Base-by-base conservation (phyloP, 2,888 invertebrate species). In the Diadegma fenestrale region DNA sequence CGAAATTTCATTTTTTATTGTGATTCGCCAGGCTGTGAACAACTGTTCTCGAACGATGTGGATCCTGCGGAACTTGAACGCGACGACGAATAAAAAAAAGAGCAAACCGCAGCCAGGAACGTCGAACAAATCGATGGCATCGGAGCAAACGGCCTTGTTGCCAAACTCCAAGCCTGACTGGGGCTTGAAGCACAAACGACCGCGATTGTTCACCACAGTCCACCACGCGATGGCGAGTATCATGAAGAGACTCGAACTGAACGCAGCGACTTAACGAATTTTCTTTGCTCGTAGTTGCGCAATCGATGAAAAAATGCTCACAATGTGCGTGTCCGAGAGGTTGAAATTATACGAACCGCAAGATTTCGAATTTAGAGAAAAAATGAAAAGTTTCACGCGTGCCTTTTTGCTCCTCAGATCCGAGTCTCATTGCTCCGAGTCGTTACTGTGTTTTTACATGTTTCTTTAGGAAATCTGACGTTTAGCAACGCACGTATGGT, bases 121-220 rank as follows among this genome's bases (percentile, higher is more conserved):
- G 61, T 19, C 69, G 1, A 82, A 85, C 30, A 85, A 80, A 61
- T 80, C 80, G 33, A 66, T 45, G 58, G 48, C 37, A 14, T 45
- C 37, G 43, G 80, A 73, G n/a, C 80, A 77, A 81, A 75, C 64
- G 7, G 85, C 88, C 7, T 43, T 33, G 17, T 73, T 91, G 72
- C 92, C 71, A 19, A 90, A 89, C 86, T 76, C 86, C 4, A 91
- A 90, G 69, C 90, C 92, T 26, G 89, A 91, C 76, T 91, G 89
- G 90, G 90, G 89, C 61, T 54, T 91, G 14, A 87, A 51, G 30
- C 88, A 86, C 22, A 88, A 85, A 63, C 86, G 88, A n/a, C 89
- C 89, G 26, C 88, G 89, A 63, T 75, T 88, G 68, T 91, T 91
- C 48, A 87, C 84, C n/a, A 71, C 48, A n/a, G 84, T 88, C 63